Conservation (phyloP, 2,888 invertebrate genomes). For the Resseliella maxima region DNA sequence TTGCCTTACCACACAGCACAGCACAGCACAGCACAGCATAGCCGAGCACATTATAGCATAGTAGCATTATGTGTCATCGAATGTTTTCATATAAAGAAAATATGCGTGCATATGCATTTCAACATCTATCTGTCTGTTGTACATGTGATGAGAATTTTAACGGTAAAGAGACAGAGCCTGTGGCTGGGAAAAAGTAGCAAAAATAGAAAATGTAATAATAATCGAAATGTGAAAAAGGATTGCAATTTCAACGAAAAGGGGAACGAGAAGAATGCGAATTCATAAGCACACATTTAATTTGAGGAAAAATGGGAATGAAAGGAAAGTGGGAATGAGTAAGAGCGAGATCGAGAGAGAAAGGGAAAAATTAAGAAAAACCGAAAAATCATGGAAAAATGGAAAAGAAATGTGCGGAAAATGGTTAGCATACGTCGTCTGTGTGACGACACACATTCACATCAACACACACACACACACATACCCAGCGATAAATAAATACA, state of each 20-base stretch:
- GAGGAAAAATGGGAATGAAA: background rate
- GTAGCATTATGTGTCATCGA: conserved; percentile 8
- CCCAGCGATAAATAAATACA: background rate
- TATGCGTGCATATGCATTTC: conserved; percentile 29
- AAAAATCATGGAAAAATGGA: background rate
- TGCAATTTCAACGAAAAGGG: background rate
- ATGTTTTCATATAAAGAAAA: conserved; percentile 5
- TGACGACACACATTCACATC: background rate
- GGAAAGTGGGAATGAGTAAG: background rate
- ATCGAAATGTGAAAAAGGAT: conserved; percentile 47
- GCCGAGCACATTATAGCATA: too few species aligned
- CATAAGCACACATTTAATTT: background rate
- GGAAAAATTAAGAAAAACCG: conserved; percentile 34
- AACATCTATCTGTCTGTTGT: background rate
- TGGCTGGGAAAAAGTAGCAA: background rate
- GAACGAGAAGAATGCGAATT: background rate
- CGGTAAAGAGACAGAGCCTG: background rate
- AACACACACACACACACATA: background rate
- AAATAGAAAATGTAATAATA: conserved; percentile 42
- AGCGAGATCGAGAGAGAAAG: background rate
- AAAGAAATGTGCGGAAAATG: background rate
- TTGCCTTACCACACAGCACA: background rate
- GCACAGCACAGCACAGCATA: background rate
- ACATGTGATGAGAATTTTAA: background rate
- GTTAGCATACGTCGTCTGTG: background rate